Percentiles rank a stretch among this genome's conserved stretches.
phyloP scores from a whole-genome alignment of 2,888 invertebrate species.

The Drosophila greeni region DNA sequence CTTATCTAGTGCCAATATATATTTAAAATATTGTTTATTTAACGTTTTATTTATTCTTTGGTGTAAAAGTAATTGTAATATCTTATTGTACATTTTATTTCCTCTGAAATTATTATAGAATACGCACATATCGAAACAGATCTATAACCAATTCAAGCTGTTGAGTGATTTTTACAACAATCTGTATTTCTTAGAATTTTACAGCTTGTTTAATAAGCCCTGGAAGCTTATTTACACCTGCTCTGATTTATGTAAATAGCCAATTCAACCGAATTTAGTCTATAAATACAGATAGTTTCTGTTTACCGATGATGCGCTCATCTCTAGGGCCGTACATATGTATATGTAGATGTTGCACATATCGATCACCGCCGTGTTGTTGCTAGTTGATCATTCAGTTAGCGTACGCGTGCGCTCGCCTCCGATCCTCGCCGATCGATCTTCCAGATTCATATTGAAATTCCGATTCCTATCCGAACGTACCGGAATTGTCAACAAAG shows the following conservation, averaged over 20 bases:
- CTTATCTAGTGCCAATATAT: too few species aligned
- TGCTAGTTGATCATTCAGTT: constrained; percentile 67
- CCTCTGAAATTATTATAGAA: not conserved
- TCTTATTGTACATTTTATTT: too few species aligned
- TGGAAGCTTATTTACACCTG: not conserved
- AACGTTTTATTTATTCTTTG: not conserved
- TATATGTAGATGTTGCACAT: constrained; percentile 14
- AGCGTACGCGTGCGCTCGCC: constrained; percentile 51
- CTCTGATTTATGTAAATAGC: not conserved
- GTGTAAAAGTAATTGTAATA: too few species aligned
- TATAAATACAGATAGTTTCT: not conserved
- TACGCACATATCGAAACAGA: too few species aligned
- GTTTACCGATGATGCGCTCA: constrained; percentile 4
- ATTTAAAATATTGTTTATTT: not conserved
- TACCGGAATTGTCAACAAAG: constrained; percentile 37
- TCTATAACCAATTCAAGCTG: too few species aligned
- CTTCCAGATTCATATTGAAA: constrained; percentile 22
- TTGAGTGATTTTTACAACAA: not conserved
- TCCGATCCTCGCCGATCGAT: constrained; percentile 17
- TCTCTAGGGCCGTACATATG: constrained; percentile 24
- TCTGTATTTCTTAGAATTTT: not conserved
- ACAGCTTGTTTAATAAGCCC: not conserved
- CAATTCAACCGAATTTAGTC: too few species aligned
- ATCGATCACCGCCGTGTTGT: constrained; percentile 41
- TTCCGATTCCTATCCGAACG: constrained; percentile 17